phyloP scores from a whole-genome alignment of 2,797 vertebrate genomes.

The Apogon talboti region DNA sequence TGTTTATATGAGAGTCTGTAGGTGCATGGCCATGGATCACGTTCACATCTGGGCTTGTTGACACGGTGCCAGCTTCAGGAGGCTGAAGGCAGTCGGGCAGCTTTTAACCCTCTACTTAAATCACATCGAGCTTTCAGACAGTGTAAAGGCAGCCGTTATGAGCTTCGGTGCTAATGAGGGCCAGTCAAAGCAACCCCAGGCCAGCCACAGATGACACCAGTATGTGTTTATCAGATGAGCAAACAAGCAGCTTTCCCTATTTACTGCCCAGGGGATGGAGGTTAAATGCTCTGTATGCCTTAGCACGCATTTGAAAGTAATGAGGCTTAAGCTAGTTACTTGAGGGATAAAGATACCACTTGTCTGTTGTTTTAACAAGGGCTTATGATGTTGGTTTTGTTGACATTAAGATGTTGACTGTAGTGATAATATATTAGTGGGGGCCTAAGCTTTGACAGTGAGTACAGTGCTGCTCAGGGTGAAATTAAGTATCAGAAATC shows the following conservation, averaged over 20 bases:
- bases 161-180: constrained; percentile 61
- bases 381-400: constrained; percentile 20
- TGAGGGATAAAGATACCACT: constrained; percentile 27
- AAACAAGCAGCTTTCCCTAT: constrained; percentile 57
- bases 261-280: constrained; percentile 49
- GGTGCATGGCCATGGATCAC: constrained; percentile 4
- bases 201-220: constrained; percentile 65
- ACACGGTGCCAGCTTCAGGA: constrained; percentile 48
- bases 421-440: not conserved
- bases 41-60: constrained; percentile 66
- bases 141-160: constrained; percentile 45
- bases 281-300: constrained; percentile 44
- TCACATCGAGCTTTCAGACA: constrained; percentile 51
- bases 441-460: not conserved
- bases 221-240: constrained; percentile 72
- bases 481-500: not conserved
- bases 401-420: constrained; percentile 25
- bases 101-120: constrained; percentile 62
- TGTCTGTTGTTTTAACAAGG: constrained; percentile 34
- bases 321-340: constrained; percentile 57
- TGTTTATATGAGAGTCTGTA: constrained; percentile 6
- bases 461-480: not conserved
- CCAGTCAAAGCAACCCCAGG: constrained; percentile 42
- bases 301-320: constrained; percentile 47
- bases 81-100: constrained; percentile 33